phyloP scores from a whole-genome alignment of 2,888 invertebrate species.

The Dynastes maya region DNA sequence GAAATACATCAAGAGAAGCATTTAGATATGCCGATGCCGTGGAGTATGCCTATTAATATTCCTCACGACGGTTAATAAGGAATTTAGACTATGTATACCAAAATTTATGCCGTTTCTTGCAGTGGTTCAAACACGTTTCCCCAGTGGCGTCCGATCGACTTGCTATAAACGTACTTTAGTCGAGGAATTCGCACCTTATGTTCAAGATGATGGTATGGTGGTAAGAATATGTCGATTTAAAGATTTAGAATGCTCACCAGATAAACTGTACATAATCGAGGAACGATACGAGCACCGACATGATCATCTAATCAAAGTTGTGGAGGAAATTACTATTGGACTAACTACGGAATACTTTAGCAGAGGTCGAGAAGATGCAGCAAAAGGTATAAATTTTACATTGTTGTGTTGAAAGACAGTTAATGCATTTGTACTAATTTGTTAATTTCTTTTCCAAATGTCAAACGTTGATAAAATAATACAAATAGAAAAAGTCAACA shows the following conservation, averaged over 20 bases:
- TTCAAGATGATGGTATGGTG: constrained; percentile 81
- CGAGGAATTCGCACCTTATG: constrained; percentile 86
- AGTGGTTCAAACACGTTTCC: constrained; percentile 77
- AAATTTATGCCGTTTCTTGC: neutral
- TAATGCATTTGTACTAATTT: too few species aligned
- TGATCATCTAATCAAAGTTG: constrained; percentile 76
- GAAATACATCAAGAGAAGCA: constrained; percentile 77
- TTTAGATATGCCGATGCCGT: constrained; percentile 83
- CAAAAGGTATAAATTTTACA: constrained; percentile 74
- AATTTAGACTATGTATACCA: neutral
- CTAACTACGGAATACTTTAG: constrained; percentile 76
- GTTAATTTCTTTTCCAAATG: too few species aligned
- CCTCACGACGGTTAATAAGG: constrained; percentile 71
- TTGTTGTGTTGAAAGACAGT: neutral
- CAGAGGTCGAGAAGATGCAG: constrained; percentile 80
- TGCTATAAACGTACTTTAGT: constrained; percentile 83
- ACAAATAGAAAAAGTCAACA: too few species aligned
- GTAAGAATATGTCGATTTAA: constrained; percentile 76
- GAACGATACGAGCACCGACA: constrained; percentile 78
- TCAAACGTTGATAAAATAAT: too few species aligned
- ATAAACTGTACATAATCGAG: constrained; percentile 70
- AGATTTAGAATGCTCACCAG: constrained; percentile 74
- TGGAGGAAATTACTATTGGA: constrained; percentile 72
- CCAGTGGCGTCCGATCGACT: constrained; percentile 79
- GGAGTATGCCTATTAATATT: constrained; percentile 81